These are phyloP conservation scores for Parnassius glacialis DNA, from an alignment of 2,888 invertebrate genomes.

Conservation along the genomic window DNA sequence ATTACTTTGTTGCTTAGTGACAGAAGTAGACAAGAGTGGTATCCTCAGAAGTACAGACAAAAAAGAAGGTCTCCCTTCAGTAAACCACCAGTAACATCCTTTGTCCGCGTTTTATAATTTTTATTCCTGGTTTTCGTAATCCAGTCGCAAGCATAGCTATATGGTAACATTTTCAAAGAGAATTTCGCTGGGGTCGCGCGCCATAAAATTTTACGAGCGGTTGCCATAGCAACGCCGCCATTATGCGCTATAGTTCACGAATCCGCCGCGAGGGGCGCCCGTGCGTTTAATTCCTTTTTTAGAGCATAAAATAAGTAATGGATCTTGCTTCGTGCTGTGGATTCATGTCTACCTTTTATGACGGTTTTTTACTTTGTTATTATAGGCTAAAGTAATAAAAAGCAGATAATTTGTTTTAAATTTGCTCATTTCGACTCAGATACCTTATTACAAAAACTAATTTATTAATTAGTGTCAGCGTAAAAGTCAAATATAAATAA, in stretches of 20 bases:
- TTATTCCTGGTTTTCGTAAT: constrained; percentile 10
- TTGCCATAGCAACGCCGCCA: constrained; percentile 68
- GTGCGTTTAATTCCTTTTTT: constrained; percentile 23
- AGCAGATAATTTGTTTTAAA: neutral
- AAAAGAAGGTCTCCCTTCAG: no score
- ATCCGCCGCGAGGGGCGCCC: constrained; percentile 31
- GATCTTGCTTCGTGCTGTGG: constrained; percentile 20
- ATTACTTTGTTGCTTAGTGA: no score
- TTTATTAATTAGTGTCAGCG: no score
- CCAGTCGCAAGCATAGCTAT: constrained; percentile 35
- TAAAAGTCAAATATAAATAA: no score
- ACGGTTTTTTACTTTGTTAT: constrained; percentile 16
- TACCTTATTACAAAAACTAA: no score
- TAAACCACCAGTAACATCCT: neutral
- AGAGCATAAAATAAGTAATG: constrained; percentile 30
- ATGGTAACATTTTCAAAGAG: constrained; percentile 55
- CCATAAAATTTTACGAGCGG: constrained; percentile 75
- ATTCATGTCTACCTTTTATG: constrained; percentile 23
- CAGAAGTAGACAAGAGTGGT: no score
- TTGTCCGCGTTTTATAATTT: constrained; percentile 14
- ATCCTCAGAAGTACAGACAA: no score
- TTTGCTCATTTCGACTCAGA: no score
- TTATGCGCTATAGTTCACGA: constrained; percentile 47
- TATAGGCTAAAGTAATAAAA: constrained; percentile 6
- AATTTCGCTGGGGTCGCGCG: constrained; percentile 51